Conservation (phyloP, 2,888 invertebrate species). For the Drosophila picticornis region DNA sequence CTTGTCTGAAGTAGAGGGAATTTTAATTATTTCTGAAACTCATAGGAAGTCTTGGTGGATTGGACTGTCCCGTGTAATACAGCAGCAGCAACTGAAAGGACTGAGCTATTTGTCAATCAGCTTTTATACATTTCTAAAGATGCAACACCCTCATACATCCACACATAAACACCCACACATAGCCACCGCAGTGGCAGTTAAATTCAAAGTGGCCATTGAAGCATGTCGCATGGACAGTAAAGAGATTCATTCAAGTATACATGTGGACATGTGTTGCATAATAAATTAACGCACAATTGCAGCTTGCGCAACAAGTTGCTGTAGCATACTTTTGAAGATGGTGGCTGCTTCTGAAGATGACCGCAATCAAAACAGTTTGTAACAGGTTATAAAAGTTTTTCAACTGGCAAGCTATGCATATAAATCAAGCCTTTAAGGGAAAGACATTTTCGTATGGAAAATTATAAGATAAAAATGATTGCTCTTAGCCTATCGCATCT, state of each 20-base stretch:
- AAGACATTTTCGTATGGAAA: background rate
- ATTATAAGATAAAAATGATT: background rate
- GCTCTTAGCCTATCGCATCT: background rate
- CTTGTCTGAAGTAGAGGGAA: constrained; percentile 24
- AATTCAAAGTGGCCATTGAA: constrained; percentile 74
- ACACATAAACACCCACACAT: background rate
- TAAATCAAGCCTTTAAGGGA: constrained; percentile 30
- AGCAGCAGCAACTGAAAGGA: constrained; percentile 65
- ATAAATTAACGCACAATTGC: constrained; percentile 75
- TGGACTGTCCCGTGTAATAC: constrained; percentile 29
- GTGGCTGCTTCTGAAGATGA: constrained; percentile 5
- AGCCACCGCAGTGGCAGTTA: constrained; percentile 26
- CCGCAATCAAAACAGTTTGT: constrained; percentile 54
- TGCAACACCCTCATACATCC: constrained; percentile 1
- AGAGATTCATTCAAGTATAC: constrained; percentile 55
- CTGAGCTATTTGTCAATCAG: constrained; percentile 11
- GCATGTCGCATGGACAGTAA: constrained; percentile 48
- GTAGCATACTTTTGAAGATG: constrained; percentile 47
- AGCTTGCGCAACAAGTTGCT: constrained; percentile 78
- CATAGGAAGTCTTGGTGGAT: constrained; percentile 54
- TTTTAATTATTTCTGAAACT: constrained; percentile 46
- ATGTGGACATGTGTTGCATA: constrained; percentile 69
- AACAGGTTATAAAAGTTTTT: constrained; percentile 65
- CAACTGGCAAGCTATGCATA: constrained; percentile 54
- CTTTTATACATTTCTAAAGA: constrained; percentile 56